These are phyloP conservation scores for Gibbula magus DNA, from an alignment of 2,888 invertebrate species.

Conservation along the genomic window DNA sequence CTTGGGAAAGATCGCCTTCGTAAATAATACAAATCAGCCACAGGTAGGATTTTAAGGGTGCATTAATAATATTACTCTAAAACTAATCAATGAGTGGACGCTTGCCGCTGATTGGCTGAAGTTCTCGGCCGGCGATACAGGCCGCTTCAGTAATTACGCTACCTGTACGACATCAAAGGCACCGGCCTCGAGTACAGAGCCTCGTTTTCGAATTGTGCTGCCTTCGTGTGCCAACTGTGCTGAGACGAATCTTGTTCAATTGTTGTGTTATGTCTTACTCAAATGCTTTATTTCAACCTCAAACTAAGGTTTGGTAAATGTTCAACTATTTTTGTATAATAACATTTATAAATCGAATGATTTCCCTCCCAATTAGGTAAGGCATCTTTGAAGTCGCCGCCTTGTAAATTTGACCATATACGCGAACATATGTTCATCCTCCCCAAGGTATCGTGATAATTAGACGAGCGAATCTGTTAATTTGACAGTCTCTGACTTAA, in stretches of 20 bases:
- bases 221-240: neutral
- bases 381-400: neutral
- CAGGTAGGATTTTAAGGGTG: constrained; percentile 41
- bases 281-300: no score
- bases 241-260: neutral
- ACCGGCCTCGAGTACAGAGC: neutral
- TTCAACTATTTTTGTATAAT: neutral
- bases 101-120: constrained; percentile 1
- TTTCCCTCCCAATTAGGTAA: neutral
- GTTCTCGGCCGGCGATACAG: neutral
- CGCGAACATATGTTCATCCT: neutral
- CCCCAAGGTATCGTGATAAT: neutral
- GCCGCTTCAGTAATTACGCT: constrained; percentile 20
- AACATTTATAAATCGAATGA: neutral
- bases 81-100: constrained; percentile 11
- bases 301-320: neutral
- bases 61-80: constrained; percentile 36
- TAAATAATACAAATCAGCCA: constrained; percentile 38
- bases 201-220: constrained; percentile 9
- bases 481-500: neutral
- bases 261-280: no score
- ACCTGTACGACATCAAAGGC: constrained; percentile 3
- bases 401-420: neutral
- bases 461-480: neutral
- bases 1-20: constrained; percentile 25